Base-by-base conservation (phyloP, 2,113 vertebrate genomes). In the Macquaria australasica region DNA sequence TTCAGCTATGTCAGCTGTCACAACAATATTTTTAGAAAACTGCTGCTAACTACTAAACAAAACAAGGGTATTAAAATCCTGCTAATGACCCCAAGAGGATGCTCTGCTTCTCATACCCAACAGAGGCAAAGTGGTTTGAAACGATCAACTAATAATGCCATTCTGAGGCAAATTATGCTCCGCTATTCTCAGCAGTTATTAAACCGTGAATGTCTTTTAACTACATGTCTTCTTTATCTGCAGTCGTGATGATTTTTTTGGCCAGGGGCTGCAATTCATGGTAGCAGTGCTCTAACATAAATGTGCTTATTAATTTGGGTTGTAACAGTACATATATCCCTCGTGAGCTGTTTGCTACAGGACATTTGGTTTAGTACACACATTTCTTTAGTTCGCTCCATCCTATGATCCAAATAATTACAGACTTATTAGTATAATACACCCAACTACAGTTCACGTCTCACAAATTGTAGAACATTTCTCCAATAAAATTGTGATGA, bases 1-100 rank as follows among this genome's bases (percentile, higher is more conserved):
- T 62, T 87, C 81, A 90, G 89, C 89, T 74, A 39, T 82, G 67
- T 81, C 80, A 79, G 82, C 85, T 87, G 84, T 89, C 88, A 89
- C 64, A 83, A 72, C 73, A 82, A 79, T 82, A 78, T 69, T 78
- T 90, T 91, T 82, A 83, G 75, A 82, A 85, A 90, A 80, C 31
- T 58, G 83, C 85, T 86, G 68, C 74, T 45, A 77, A 90, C 82
- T 79, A 80, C 83, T 25, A 77, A 86, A 88, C 79, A 84, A 83
- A 86, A 68, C 79, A 41, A 55, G 66, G 77, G 71, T 64, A 62
- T 85, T n/a, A 83, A 80, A 89, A 53, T 74, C 77, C 55, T 8
- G 25, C 18, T 82, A 78, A 88, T 78, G 83, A 87, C 73, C 77
- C 68, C 25, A 31, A 74, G 87, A 89, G 79, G 75, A 86, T 77